phyloP scores from a whole-genome alignment of 2,888 invertebrate species.

The Bimastos eiseni region DNA sequence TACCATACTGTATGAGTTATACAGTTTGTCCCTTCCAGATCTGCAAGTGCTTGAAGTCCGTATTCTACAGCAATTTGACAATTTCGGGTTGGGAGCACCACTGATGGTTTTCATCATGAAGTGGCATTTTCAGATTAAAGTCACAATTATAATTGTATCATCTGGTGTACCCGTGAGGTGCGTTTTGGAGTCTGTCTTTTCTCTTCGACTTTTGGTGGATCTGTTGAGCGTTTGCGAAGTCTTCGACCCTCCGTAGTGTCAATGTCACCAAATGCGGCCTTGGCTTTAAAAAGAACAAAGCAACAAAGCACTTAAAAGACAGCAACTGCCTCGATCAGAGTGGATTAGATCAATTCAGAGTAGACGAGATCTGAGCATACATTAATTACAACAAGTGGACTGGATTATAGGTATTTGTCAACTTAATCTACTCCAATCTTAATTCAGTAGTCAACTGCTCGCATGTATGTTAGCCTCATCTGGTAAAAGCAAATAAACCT shows the following conservation, averaged over 20 bases:
- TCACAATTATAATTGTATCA: not conserved
- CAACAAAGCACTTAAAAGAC: not conserved
- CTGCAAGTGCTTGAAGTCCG: too few species aligned
- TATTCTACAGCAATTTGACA: too few species aligned
- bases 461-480: not conserved
- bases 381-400: not conserved
- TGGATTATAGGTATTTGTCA: too few species aligned
- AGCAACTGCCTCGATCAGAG: too few species aligned
- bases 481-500: not conserved
- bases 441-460: too few species aligned
- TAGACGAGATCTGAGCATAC: not conserved
- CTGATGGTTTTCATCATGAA: too few species aligned
- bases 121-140: too few species aligned
- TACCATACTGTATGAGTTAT: too few species aligned
- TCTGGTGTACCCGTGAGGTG: conserved; percentile 75
- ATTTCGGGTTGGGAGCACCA: too few species aligned
- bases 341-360: not conserved
- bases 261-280: conserved; percentile 42
- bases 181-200: conserved; percentile 56
- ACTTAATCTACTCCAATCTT: too few species aligned
- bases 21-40: too few species aligned
- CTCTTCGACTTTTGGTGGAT: conserved; percentile 45
- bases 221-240: conserved; percentile 35
- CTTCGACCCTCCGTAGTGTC: conserved; percentile 37
- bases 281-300: conserved; percentile 34